Percentiles rank a stretch among this genome's conserved stretches.
Conservation (phyloP, 1,140 invertebrate species). For the Sarcophaga peregrina region DNA sequence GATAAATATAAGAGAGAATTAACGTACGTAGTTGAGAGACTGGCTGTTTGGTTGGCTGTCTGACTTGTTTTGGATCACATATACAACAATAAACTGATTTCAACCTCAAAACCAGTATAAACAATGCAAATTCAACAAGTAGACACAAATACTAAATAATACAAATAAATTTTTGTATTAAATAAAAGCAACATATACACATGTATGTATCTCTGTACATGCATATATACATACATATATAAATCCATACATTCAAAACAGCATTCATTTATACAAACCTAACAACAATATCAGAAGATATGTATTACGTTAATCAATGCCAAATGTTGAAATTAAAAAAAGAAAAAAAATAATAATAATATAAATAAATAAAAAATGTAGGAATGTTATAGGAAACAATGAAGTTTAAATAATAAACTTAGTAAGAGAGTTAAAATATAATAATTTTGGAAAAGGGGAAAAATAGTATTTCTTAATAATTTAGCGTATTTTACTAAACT, state of each 20-base stretch:
- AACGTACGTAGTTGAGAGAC: neutral
- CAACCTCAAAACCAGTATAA: conserved; percentile 26
- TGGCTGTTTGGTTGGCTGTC: neutral
- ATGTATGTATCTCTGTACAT: too few relatives aligned
- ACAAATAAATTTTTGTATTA: neutral
- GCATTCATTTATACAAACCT: neutral
- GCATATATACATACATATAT: neutral
- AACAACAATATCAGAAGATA: too few relatives aligned
- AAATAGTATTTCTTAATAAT: too few relatives aligned
- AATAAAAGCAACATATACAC: neutral
- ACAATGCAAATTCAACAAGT: conserved; percentile 24
- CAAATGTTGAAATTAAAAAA: conserved; percentile 18
- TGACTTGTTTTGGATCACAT: neutral
- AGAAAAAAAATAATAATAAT: too few relatives aligned
- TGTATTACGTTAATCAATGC: conserved; percentile 24
- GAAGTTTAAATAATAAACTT: conserved; percentile 5
- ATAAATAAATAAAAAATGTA: neutral
- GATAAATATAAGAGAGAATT: conserved; percentile 1
- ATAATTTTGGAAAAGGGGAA: too few relatives aligned
- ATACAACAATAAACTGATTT: neutral
- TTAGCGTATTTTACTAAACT: too few relatives aligned
- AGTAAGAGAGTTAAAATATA: neutral
- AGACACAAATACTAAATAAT: neutral
- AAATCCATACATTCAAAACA: neutral
- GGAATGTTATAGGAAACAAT: conserved; percentile 14